Evolutionary conservation across 2,888 invertebrate genomes (phyloP).

Genomic region (Ctenicera cuprea): DNA sequence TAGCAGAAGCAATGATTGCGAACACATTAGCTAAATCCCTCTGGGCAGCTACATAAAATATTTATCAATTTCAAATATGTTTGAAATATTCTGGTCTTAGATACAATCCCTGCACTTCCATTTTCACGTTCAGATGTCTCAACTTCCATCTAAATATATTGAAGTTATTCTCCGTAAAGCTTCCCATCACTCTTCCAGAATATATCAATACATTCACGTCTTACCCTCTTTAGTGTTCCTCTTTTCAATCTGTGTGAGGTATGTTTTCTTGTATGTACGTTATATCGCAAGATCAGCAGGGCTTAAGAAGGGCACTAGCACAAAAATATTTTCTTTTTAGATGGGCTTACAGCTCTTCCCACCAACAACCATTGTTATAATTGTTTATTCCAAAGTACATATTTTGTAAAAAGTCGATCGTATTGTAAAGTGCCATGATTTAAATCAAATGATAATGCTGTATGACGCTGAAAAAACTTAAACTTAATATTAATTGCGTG

Average conservation of each 20-base stretch:
- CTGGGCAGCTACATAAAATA: neutral
- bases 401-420: too few species aligned
- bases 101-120: constrained; percentile 14
- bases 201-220: constrained; percentile 9
- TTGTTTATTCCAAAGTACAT: too few species aligned
- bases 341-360: too few species aligned
- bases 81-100: neutral
- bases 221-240: neutral
- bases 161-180: constrained; percentile 20
- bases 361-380: too few species aligned
- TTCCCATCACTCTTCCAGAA: constrained; percentile 17
- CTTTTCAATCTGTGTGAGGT: neutral
- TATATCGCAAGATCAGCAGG: too few species aligned
- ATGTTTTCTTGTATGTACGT: too few species aligned
- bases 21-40: neutral
- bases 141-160: constrained; percentile 11
- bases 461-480: too few species aligned
- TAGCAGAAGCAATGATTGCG: neutral
- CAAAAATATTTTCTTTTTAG: too few species aligned
- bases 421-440: too few species aligned
- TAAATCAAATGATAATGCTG: too few species aligned
- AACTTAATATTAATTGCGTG: too few species aligned
- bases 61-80: constrained; percentile 10
- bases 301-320: too few species aligned
- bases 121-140: constrained; percentile 13